Base-by-base conservation (phyloP, 2,888 invertebrate genomes). In the Cepaea hortensis region DNA sequence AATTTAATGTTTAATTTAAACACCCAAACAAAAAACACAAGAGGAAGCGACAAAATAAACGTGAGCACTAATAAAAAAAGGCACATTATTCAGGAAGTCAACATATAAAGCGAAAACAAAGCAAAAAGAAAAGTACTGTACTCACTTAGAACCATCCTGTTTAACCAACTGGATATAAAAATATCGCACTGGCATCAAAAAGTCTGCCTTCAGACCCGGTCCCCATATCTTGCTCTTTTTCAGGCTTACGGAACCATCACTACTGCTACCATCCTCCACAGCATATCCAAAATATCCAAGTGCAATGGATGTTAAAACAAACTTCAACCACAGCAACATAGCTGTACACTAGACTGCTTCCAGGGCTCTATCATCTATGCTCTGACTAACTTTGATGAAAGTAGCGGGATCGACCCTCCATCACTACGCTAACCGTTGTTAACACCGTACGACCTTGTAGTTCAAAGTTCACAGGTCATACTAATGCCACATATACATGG, bases 181-280 rank as follows among this genome's bases (percentile, higher is more conserved):
- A 95, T 98, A 98, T 95, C 98, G 96, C 15, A 97, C 98, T 89
- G 98, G 97, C 95, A 98, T 95, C 7, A 96, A 96, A 88, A 97
- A 96, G 91, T 96, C 95, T 35, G 97, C 96, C 89, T 95, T 94
- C 81, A 98, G 95, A 65, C 98, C 98, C 7, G 97, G 97, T 0
- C 98, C 98, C 92, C 93, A 95, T 13, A 95, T 91, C 50, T 91
- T 85, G 50, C 91, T 90, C 83, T 91, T 90, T 18, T 85, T 83
- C n/a, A 90, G 81, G 79, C 91, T 90, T 7, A 90, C 87, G 55
- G 35, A 9, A 46, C 23, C 62, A 62, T 18, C 18, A 48, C 6
- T 6, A 48, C 48, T 18, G 3, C 11, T 18, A 18, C 15, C 18
- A 46, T 3, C 50, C 15, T 18, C 20, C 3, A 3, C 50, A 18